Evolutionary conservation across 2,113 vertebrate species (phyloP).

Genomic region (Halichoerus grypus): DNA sequence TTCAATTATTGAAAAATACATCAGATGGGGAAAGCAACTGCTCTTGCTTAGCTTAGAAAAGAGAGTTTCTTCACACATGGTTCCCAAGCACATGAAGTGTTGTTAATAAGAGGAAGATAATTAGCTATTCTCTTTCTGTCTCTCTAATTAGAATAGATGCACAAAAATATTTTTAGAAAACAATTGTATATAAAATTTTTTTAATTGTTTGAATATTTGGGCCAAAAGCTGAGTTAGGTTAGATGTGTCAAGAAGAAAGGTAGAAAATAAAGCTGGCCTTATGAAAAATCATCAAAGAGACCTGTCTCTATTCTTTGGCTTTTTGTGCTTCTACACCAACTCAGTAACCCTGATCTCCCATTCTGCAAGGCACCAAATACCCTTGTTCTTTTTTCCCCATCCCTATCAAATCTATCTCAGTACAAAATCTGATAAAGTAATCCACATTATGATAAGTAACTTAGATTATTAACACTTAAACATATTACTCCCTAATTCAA

Average conservation of each 20-base stretch:
- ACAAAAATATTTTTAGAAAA: conserved; percentile 40
- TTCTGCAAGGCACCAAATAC: neutral
- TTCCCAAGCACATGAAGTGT: neutral
- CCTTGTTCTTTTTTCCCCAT: neutral
- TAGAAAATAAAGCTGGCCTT: neutral
- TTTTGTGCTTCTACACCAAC: neutral
- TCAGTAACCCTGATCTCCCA: neutral
- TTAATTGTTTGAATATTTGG: neutral
- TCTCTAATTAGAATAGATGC: neutral
- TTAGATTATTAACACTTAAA: neutral
- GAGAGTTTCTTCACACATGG: conserved; percentile 5
- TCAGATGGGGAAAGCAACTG: conserved; percentile 51
- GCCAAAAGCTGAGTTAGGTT: neutral
- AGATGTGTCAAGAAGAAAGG: neutral
- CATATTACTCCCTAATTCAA: neutral
- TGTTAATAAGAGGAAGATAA: conserved; percentile 21
- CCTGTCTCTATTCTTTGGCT: neutral
- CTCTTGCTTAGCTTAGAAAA: conserved; percentile 23
- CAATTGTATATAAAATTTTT: neutral
- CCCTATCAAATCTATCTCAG: neutral
- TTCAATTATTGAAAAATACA: conserved; percentile 28
- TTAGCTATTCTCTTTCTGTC: neutral
- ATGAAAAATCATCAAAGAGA: neutral
- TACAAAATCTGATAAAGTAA: neutral
- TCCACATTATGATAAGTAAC: neutral